These are phyloP conservation scores for Arctocebus calabarensis DNA, from an alignment of 2,797 vertebrate genomes.

Conservation along the genomic window DNA sequence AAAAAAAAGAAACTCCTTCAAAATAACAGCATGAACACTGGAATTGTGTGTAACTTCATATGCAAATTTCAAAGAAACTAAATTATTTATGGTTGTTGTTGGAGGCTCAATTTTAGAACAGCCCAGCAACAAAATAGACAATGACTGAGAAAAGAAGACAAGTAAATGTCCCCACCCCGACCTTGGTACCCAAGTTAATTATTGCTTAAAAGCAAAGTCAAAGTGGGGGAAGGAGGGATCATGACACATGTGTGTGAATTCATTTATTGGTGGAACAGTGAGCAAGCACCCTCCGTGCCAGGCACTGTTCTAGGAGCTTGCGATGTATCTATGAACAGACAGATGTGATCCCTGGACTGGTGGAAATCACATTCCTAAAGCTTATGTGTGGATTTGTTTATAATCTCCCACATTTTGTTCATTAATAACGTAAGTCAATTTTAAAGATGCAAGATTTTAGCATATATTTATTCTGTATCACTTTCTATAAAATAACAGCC, in stretches of 20 bases:
- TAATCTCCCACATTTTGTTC: not conserved
- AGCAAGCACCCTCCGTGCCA: not conserved
- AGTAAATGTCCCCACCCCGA: not conserved
- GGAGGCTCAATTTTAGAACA: not conserved
- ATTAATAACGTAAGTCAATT: not conserved
- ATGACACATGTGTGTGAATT: not conserved
- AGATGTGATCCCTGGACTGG: fast-evolving
- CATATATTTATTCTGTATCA: not conserved
- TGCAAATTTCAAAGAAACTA: constrained; percentile 18
- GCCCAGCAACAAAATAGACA: not conserved
- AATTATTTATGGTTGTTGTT: not conserved
- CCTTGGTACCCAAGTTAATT: not conserved
- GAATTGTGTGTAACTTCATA: not conserved
- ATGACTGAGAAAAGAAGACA: not conserved
- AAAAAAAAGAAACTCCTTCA: not conserved
- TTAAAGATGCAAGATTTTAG: not conserved
- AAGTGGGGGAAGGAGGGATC: too few species aligned
- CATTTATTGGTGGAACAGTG: not conserved
- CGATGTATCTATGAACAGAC: not conserved
- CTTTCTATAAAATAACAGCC: not conserved
- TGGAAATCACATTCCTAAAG: not conserved
- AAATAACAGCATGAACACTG: not conserved
- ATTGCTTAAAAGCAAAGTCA: not conserved
- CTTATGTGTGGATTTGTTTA: not conserved
- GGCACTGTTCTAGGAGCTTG: not conserved